Evolutionary conservation across 2,888 invertebrate species (phyloP), one percentile per base, ranked within the genome.

Genomic region (Iphiclides podalirius): DNA sequence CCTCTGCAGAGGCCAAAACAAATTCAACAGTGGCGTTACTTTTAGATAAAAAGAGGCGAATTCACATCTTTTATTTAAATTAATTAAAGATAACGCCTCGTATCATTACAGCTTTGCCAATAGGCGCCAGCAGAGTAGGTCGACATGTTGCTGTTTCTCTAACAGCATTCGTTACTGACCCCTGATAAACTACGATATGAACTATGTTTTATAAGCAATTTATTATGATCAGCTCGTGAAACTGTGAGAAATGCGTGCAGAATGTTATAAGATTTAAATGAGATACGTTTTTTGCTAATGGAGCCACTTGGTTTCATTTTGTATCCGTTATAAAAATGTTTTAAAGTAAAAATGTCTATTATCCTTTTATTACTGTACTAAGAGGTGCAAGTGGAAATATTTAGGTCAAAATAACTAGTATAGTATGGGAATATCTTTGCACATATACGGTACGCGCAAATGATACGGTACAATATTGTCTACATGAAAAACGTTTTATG

Each of bases 121-220:
- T 58, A 72, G 84, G 84, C 87, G 86, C 85, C 86, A 80, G 57
- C n/a, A 40, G 45, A 14, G 36, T 45, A 12, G 61, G 51, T 66
- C 66, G 60, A 53, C 52, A 53, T 58, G 52, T 63, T 61, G 61
- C 61, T 75, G 73, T 78, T 82, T 79, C 81, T 77, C 79, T 80
- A 79, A 78, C 66, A 63, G 56, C 64, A 57, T 47, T 52, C 70
- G 72, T 75, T 75, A 66, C 64, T 81, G 83, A 85, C 86, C 85
- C 62, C 38, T 50, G 85, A 86, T 87, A 84, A 85, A 80, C 84
- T 70, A 54, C 61, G 38, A 46, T 59, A 74, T 73, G 76, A 74
- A 60, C 67, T 63, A 69, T 63, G 71, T 75, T 69, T 68, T 61
- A 71, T 64, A 75, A 69, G 74, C 67, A 65, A 63, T 68, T 72